Evolutionary conservation across 2,888 invertebrate species (phyloP).

Genomic region (Hirudinaria manillensis): DNA sequence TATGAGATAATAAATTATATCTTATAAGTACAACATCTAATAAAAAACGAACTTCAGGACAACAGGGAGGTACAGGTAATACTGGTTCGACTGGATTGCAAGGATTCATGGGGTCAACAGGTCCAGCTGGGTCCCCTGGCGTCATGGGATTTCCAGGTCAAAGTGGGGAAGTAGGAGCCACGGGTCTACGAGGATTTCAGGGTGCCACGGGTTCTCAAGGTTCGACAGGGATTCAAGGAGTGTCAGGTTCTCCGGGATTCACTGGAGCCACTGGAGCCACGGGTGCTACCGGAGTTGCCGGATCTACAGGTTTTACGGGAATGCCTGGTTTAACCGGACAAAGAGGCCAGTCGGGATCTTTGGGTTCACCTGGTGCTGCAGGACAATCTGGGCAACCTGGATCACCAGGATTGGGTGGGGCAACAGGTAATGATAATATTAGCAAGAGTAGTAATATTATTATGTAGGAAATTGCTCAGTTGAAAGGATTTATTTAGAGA

Average conservation of each 20-base stretch:
- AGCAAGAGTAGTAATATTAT: not conserved
- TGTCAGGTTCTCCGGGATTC: constrained; percentile 27
- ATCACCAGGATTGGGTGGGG: constrained; percentile 29
- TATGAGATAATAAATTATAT: too few relatives aligned
- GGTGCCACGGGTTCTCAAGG: constrained; percentile 34
- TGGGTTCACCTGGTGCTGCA: constrained; percentile 38
- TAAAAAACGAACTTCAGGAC: too few relatives aligned
- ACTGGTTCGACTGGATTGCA: not conserved
- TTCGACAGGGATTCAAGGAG: constrained; percentile 54
- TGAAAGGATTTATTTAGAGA: not conserved
- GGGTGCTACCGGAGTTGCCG: constrained; percentile 33
- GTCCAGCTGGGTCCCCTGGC: not conserved
- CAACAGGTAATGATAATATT: constrained; percentile 39
- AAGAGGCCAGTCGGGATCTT: constrained; percentile 37
- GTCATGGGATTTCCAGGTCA: constrained; percentile 22
- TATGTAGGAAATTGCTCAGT: not conserved
- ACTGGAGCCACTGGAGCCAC: constrained; percentile 30
- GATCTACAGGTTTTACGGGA: constrained; percentile 30
- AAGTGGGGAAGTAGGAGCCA: constrained; percentile 29
- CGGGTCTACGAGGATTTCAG: constrained; percentile 27
- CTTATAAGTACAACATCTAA: too few relatives aligned
- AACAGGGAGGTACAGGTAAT: too few relatives aligned
- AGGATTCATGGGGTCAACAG: constrained; percentile 11
- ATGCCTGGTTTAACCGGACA: constrained; percentile 42
- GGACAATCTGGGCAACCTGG: constrained; percentile 35